A percentile compares a stretch with the other conserved stretches of the same genome.
Conservation (phyloP, 2,888 invertebrate genomes). For the Polia nebulosa region DNA sequence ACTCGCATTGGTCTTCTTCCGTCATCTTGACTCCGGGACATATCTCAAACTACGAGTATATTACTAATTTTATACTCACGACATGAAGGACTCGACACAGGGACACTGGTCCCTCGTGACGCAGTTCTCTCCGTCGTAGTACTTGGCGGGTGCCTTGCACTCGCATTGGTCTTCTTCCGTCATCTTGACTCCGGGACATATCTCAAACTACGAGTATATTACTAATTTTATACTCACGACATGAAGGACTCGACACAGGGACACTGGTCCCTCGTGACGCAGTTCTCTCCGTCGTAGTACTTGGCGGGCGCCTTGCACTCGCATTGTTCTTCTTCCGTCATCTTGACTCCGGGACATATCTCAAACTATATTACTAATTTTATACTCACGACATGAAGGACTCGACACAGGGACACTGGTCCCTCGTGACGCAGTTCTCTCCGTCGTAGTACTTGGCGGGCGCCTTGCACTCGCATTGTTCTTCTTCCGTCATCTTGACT, state of each 20-base stretch:
- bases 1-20: too few species aligned
- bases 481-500: constrained; percentile 70
- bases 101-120: constrained; percentile 94
- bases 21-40: too few species aligned
- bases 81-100: constrained; percentile 93
- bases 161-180: too few species aligned
- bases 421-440: constrained; percentile 92
- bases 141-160: constrained; percentile 89
- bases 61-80: too few species aligned
- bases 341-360: too few species aligned
- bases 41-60: too few species aligned
- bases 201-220: constrained; percentile 36
- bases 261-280: constrained; percentile 94
- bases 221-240: constrained; percentile 75
- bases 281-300: constrained; percentile 94
- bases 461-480: constrained; percentile 87
- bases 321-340: too few species aligned
- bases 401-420: constrained; percentile 95
- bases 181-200: too few species aligned
- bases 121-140: constrained; percentile 95
- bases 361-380: constrained; percentile 37
- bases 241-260: constrained; percentile 94
- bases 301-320: constrained; percentile 86
- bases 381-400: constrained; percentile 90
- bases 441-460: constrained; percentile 93